Evolutionary conservation across 1,140 invertebrate species (phyloP), one percentile per base, ranked within the genome.

Genomic region (Musca vetustissima): DNA sequence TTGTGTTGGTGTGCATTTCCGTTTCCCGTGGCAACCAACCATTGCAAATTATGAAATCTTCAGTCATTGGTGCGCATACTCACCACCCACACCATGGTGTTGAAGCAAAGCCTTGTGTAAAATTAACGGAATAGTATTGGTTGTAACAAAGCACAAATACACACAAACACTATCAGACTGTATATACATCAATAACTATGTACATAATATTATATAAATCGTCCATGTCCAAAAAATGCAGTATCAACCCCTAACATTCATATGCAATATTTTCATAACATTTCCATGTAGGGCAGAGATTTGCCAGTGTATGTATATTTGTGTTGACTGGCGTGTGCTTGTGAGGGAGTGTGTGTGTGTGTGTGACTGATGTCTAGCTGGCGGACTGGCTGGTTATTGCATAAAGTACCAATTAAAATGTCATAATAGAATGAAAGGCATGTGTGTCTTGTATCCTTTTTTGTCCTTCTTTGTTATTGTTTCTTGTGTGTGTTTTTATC

Each of bases 31-130:
- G 11, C 48, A 36, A 32, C 19, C 36, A 21, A 49, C 17, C 50
- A 32, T 66, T 70, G 68, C 68, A 69, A 69, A 66, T 70, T 70
- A 70, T 65, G 65, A 57, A 70, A 67, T 48, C 4, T 15, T 25
- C 11, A 15, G 1, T 9, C n/a, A 11, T 28, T 32, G 36, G 19
- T 52, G 69, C 69, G 69, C 69, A 70, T 36, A 65, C 69, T 67
- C 47, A 70, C 64, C 69, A 24, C 65, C 65, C 24, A 28, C 48
- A 24, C 15, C 6, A 11, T 36, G 57, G 8, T 43, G 11, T 13
- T 11, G 13, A 43, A 21, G 7, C 7, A 61, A 13, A 14, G 49
- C 69, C 69, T 53, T 2, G 22, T 70, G 66, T 53, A 47, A 67
- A 67, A 32, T 64, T 32, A 48, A 17, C 48, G 15, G 6, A 53